phyloP scores from a whole-genome alignment of 2,888 invertebrate species.

The Tromatobia lineatoria region DNA sequence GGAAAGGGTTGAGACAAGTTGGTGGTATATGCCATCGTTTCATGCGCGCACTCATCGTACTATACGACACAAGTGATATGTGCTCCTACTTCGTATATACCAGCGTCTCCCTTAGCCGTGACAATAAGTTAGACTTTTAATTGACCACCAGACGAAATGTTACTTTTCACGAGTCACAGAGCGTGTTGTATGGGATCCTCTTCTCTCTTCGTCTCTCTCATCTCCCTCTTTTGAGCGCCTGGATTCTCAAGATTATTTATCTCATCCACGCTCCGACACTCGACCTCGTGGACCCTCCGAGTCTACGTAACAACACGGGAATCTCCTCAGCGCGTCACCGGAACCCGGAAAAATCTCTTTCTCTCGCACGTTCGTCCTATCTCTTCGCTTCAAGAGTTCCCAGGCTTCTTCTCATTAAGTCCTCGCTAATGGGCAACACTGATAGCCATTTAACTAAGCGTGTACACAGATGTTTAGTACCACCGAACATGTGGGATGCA shows the following conservation, averaged over 20 bases:
- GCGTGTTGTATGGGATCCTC: conserved; percentile 1
- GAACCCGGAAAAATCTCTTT: conserved; percentile 53
- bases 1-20: conserved; percentile 57
- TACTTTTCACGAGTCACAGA: conserved; percentile 31
- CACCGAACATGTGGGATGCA: background rate
- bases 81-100: conserved; percentile 38
- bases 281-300: conserved; percentile 45
- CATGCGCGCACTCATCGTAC: background rate
- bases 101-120: conserved; percentile 20
- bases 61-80: conserved; percentile 11
- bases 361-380: conserved; percentile 6
- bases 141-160: conserved; percentile 52
- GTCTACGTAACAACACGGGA: conserved; percentile 23
- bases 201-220: background rate
- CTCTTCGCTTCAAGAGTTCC: conserved; percentile 43
- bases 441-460: conserved; percentile 56
- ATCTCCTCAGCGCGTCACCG: conserved; percentile 54
- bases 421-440: conserved; percentile 58
- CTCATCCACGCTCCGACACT: conserved; percentile 32
- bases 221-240: conserved; percentile 16
- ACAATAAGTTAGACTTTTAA: conserved; percentile 62
- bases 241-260: conserved; percentile 62
- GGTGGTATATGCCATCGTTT: conserved; percentile 2
- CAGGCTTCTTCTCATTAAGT: conserved; percentile 57
- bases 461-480: conserved; percentile 46